Percentiles rank a stretch among this genome's conserved stretches.
These are phyloP conservation scores for Temnothorax nylanderi DNA, from an alignment of 1,140 invertebrate genomes.

Conservation along the genomic window DNA sequence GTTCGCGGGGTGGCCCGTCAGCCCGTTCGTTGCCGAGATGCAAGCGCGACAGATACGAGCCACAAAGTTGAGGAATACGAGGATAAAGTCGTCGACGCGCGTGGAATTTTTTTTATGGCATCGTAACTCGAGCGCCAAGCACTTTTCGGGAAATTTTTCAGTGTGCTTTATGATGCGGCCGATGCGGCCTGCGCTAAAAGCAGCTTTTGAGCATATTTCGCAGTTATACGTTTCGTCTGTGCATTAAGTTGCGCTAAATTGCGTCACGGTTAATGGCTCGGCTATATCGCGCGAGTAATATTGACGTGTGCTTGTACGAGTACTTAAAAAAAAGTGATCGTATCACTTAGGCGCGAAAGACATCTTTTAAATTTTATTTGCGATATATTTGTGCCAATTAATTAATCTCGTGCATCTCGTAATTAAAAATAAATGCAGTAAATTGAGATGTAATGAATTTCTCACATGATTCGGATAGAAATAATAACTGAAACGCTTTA, in stretches of 20 bases:
- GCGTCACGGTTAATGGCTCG: constrained; percentile 19
- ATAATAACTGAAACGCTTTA: background rate
- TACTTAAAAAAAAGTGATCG: constrained; percentile 2
- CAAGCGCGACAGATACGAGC: background rate
- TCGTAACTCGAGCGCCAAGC: background rate
- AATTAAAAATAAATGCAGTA: background rate
- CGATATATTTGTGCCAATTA: background rate
- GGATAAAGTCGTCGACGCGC: background rate
- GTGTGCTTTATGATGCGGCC: background rate
- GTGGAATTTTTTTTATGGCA: background rate
- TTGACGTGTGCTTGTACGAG: background rate
- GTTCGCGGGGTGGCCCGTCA: background rate
- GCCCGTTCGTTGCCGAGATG: background rate
- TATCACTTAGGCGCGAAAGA: background rate
- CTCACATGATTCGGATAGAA: background rate
- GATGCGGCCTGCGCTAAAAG: background rate
- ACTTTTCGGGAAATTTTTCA: constrained; percentile 17
- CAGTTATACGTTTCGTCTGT: background rate
- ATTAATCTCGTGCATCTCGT: background rate
- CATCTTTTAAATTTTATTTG: background rate
- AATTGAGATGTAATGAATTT: background rate
- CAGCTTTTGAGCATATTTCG: background rate
- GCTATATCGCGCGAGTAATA: background rate
- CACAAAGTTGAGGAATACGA: background rate
- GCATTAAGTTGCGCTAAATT: constrained; percentile 37